phyloP scores from a whole-genome alignment of 2,797 vertebrate genomes.

The Lacerta viridis region DNA sequence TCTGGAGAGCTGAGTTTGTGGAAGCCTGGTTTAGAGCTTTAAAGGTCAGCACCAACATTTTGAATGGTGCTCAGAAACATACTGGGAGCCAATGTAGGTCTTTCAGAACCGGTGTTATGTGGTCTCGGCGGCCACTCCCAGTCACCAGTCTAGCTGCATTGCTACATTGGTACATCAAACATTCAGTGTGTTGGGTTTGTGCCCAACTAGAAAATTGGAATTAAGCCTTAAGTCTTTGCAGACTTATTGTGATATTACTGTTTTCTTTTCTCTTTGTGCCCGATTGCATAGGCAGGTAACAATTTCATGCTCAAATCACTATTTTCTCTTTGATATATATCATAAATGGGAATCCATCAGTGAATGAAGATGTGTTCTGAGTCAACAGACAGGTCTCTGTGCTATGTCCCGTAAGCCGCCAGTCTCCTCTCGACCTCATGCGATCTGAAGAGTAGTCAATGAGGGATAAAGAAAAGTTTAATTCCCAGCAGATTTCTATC shows the following conservation, averaged over 20 bases:
- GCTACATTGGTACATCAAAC: not conserved
- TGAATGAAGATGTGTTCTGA: not conserved
- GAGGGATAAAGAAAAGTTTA: not conserved
- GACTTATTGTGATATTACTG: not conserved
- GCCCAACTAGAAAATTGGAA: no score
- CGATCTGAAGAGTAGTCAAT: not conserved
- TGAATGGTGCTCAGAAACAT: no score
- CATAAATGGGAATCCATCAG: not conserved
- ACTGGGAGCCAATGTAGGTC: no score
- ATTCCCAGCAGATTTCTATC: not conserved
- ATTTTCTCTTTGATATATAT: not conserved
- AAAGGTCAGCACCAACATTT: no score
- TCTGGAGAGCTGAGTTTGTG: no score
- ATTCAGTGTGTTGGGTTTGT: not conserved
- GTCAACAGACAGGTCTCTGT: not conserved
- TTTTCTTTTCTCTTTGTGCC: not conserved
- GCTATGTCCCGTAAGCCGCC: no score
- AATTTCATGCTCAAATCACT: not conserved
- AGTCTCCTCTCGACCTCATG: not conserved
- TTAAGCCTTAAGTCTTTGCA: not conserved
- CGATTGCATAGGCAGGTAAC: not conserved
- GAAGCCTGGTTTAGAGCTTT: no score
- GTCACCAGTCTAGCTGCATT: no score
- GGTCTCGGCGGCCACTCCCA: no score
- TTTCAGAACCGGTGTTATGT: no score